Percentiles rank a stretch among this genome's conserved stretches.
Evolutionary conservation across 2,797 vertebrate species (phyloP).

Genomic region (Rhyacichthys aspro): DNA sequence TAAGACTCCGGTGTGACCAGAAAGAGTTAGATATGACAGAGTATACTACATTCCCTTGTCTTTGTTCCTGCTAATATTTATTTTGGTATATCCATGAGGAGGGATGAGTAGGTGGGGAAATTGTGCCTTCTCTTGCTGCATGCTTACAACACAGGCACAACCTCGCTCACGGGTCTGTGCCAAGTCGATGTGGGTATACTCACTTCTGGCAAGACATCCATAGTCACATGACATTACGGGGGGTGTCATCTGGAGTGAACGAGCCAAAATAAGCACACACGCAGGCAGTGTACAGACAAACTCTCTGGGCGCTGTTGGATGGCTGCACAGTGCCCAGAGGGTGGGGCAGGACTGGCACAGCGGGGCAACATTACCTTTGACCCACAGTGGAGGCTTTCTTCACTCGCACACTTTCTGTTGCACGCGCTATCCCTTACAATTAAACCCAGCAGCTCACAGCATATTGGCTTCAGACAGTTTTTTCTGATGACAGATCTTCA

Average conservation of each 20-base stretch:
- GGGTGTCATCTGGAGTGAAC: constrained; percentile 42
- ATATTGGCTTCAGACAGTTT: constrained; percentile 27
- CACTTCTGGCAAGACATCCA: constrained; percentile 35
- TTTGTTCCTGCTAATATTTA: constrained; percentile 16
- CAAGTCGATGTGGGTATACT: constrained; percentile 32
- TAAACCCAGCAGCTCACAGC: constrained; percentile 56
- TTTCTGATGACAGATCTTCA: constrained; percentile 35
- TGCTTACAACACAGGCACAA: constrained; percentile 51
- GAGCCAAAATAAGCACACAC: constrained; percentile 40
- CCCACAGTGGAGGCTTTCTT: constrained; percentile 33
- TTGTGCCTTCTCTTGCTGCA: constrained; percentile 20
- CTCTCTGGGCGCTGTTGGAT: constrained; percentile 40
- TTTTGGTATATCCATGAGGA: constrained; percentile 6
- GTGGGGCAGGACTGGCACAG: constrained; percentile 60
- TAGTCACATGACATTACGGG: constrained; percentile 22
- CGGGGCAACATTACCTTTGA: constrained; percentile 67
- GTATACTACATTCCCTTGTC: too few relatives aligned
- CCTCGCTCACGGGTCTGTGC: constrained; percentile 47
- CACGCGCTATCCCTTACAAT: constrained; percentile 56
- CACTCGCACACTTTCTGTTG: constrained; percentile 8
- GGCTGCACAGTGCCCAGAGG: constrained; percentile 50
- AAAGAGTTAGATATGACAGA: too few relatives aligned
- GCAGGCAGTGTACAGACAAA: constrained; percentile 39
- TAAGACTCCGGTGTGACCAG: too few relatives aligned
- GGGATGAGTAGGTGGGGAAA: constrained; percentile 6